Percentiles rank a stretch among this genome's conserved stretches.
Evolutionary conservation across 2,797 vertebrate species (phyloP).

Genomic region (Gila robusta): DNA sequence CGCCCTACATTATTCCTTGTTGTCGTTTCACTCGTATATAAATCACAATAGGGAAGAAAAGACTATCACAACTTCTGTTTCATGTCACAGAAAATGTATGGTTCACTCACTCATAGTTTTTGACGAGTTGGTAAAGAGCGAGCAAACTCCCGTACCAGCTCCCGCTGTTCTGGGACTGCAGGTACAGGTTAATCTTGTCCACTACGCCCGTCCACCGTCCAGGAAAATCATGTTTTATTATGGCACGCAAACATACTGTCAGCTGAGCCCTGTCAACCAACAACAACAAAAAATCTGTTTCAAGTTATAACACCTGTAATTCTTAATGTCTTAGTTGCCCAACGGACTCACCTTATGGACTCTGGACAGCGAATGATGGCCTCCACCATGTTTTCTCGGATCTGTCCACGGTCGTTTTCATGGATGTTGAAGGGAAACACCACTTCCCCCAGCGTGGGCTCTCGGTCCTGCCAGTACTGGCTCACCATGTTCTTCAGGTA

Average conservation of each 20-base stretch:
- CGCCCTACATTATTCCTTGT: not conserved
- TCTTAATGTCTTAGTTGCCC: not conserved
- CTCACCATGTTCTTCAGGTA: constrained; percentile 99
- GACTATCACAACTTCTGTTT: not conserved
- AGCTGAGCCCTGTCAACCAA: constrained; percentile 85
- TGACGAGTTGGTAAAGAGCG: constrained; percentile 95
- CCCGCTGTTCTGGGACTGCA: constrained; percentile 89
- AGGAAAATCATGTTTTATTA: constrained; percentile 97
- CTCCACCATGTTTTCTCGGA: constrained; percentile 96
- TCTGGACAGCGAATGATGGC: constrained; percentile 95
- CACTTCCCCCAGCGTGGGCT: constrained; percentile 88
- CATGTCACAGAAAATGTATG: not conserved
- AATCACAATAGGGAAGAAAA: not conserved
- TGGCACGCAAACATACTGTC: constrained; percentile 93
- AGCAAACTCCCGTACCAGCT: constrained; percentile 95
- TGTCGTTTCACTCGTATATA: not conserved
- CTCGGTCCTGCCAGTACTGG: constrained; percentile 97
- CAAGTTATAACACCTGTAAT: not conserved
- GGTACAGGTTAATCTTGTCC: constrained; percentile 92
- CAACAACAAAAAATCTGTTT: not conserved
- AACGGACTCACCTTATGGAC: constrained; percentile 85
- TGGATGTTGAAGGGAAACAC: constrained; percentile 97
- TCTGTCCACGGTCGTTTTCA: constrained; percentile 96
- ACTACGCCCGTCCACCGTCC: constrained; percentile 94
- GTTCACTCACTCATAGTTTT: constrained; percentile 96